Evolutionary conservation across 2,888 invertebrate species (phyloP).

Genomic region (Microctonus brassicae): DNA sequence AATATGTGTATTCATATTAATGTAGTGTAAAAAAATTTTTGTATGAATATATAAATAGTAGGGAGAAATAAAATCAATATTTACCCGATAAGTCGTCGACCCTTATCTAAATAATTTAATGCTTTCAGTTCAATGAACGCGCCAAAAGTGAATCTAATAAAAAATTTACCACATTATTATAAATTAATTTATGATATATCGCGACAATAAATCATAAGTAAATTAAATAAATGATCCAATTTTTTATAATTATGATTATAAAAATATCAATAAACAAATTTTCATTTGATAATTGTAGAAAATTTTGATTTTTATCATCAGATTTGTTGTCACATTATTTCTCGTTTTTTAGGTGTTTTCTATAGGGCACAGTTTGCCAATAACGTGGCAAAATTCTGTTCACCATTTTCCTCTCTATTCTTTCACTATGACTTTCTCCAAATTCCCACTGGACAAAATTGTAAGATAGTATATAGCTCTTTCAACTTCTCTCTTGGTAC

Average conservation of each 20-base stretch:
- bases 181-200: background rate
- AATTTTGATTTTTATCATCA: background rate
- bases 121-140: constrained; percentile 37
- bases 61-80: constrained; percentile 30
- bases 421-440: background rate
- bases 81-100: constrained; percentile 38
- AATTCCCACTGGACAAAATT: background rate
- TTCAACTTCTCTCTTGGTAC: constrained; percentile 30
- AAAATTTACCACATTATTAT: background rate
- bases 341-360: constrained; percentile 17
- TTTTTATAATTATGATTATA: too few species aligned
- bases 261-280: background rate
- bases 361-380: constrained; percentile 38
- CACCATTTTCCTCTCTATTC: constrained; percentile 25
- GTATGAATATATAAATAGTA: background rate
- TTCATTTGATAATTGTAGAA: background rate
- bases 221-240: background rate
- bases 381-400: constrained; percentile 39
- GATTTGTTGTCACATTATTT: background rate
- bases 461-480: constrained; percentile 27
- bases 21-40: background rate
- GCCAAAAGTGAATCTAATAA: background rate
- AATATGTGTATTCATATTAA: background rate
- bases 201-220: background rate
- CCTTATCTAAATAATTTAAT: constrained; percentile 42